Evolutionary conservation across 2,888 invertebrate species (phyloP), one percentile per base, ranked within the genome.

Genomic region (Hymenopus coronatus): DNA sequence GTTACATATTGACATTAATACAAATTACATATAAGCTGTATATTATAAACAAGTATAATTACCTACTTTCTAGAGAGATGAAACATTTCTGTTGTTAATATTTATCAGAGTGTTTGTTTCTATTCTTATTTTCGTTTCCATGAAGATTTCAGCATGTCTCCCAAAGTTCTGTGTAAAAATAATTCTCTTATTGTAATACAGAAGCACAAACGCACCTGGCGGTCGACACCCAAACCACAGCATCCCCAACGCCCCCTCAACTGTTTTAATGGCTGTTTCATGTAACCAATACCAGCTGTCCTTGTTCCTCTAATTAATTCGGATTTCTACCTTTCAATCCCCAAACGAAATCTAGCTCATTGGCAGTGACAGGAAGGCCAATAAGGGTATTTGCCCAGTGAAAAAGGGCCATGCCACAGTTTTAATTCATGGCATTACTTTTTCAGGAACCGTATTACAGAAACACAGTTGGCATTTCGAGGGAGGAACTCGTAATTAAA

Each of bases 251-350:
- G 20, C 54, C 3, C 25, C 7, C 20, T 25, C 40, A 40, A 40
- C 54, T 85, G 70, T 85, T 85, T 85, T 85, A 85, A 85, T 85
- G 85, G 85, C 85, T 70, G 28, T 85, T 85, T 85, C 85, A 85
- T 85, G 85, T 85, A 54, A 85, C 85, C 70, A 70, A 85, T 85
- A 85, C 85, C 85, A 70, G n/a, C 70, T 70, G 54, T 70, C 54
- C 28, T n/a, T 70, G 85, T 85, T 70, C 54, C 85, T 40, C 70
- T 85, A 85, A 85, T 85, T 85, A 85, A 85, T 85, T 85, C 28
- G 85, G 85, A 85, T 85, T 85, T 85, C 70, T 85, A 70, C 54
- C 54, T 70, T 70, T 70, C 54, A 70, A 70, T 70, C 54, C 54
- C 54, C 54, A 70, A 40, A 70, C 54, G 54, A 70, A 70, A 70